Conservation (phyloP, 1,140 invertebrate species). For the Ostrea denselamellosa region DNA sequence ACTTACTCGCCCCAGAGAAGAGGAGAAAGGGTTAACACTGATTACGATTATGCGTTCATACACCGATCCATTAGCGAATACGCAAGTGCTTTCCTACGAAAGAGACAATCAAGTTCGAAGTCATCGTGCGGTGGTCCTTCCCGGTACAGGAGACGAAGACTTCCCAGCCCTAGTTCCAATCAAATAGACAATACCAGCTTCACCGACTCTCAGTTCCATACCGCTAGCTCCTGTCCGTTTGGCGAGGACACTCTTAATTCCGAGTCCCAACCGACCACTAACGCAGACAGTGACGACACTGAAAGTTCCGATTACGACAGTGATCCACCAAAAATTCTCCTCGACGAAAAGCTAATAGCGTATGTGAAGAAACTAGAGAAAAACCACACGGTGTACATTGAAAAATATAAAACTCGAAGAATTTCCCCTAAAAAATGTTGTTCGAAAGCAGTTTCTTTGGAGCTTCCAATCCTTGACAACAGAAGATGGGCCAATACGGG, state of each 20-base stretch:
- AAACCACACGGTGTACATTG: neutral
- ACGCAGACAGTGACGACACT: neutral
- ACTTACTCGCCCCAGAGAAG: neutral
- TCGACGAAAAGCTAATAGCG: neutral
- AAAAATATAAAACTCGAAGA: neutral
- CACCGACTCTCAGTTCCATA: neutral
- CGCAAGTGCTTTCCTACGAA: neutral
- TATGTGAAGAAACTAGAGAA: neutral
- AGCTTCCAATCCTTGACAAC: neutral
- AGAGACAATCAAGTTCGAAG: neutral
- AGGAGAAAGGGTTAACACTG: neutral
- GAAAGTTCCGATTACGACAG: constrained; percentile 3
- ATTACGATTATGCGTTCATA: neutral
- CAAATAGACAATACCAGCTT: neutral
- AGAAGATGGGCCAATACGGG: neutral
- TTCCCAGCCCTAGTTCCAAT: neutral
- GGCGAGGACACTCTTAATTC: neutral
- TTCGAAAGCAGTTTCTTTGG: neutral
- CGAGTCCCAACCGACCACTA: neutral
- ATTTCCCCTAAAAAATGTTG: neutral
- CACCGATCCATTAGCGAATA: neutral
- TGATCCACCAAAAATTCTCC: neutral
- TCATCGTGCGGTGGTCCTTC: neutral
- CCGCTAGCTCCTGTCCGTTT: neutral
- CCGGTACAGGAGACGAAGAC: neutral